Conservation (phyloP, 2,113 vertebrate genomes). For the Anguilla japonica region DNA sequence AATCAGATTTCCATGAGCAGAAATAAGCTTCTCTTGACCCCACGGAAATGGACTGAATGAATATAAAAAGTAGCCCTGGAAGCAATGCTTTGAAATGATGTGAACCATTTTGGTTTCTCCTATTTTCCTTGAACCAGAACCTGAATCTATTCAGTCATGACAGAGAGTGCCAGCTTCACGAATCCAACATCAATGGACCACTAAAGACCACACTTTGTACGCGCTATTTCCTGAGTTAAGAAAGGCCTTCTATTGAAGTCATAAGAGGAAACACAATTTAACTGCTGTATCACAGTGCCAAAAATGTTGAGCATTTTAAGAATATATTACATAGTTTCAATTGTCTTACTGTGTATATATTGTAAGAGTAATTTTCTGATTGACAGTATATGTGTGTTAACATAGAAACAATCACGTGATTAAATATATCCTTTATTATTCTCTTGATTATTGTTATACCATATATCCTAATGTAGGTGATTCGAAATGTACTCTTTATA, state of each 20-base stretch:
- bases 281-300: too few species aligned
- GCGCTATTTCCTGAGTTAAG: background rate
- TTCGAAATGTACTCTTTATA: too few species aligned
- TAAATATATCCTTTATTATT: too few species aligned
- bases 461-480: too few species aligned
- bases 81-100: conserved; percentile 13
- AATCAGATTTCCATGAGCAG: background rate
- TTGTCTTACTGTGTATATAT: too few species aligned
- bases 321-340: too few species aligned
- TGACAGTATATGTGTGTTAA: too few species aligned
- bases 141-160: background rate
- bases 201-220: background rate
- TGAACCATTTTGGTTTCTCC: conserved; percentile 16
- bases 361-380: too few species aligned
- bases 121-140: background rate
- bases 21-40: conserved; percentile 22
- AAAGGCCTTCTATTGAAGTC: background rate
- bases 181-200: background rate
- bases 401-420: too few species aligned
- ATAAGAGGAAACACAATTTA: background rate
- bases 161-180: background rate
- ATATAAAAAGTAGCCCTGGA: conserved; percentile 8
- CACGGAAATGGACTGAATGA: background rate
- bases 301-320: too few species aligned
- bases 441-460: too few species aligned